Evolutionary conservation across 2,797 vertebrate species (phyloP).

Genomic region (Parotocinclus haroldoi): DNA sequence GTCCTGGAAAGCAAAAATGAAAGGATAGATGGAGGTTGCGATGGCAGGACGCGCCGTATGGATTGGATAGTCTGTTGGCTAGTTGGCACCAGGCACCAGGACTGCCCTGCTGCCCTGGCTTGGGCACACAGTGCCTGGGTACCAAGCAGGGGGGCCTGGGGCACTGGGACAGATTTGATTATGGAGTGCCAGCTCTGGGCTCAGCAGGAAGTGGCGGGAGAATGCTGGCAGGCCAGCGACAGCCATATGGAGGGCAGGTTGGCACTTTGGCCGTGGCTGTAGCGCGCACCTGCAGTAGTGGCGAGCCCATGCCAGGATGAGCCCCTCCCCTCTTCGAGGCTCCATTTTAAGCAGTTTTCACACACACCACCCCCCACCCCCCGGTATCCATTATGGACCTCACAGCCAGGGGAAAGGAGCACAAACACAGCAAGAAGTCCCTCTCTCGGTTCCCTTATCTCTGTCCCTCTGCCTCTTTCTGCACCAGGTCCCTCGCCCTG

Average conservation of each 20-base stretch:
- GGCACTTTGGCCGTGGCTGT: slow-evolving; percentile 73
- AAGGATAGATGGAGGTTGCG: slow-evolving; percentile 41
- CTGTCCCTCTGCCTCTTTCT: background rate
- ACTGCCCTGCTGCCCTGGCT: slow-evolving; percentile 42
- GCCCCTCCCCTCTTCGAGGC: slow-evolving; percentile 20
- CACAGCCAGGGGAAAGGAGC: no score
- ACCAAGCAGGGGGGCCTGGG: slow-evolving; percentile 32
- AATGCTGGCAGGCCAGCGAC: slow-evolving; percentile 75
- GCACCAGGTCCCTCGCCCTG: background rate
- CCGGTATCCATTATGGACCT: slow-evolving; percentile 36
- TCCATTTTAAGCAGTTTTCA: slow-evolving; percentile 39
- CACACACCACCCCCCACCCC: slow-evolving; percentile 26
- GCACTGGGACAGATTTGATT: slow-evolving; percentile 61
- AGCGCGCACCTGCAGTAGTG: slow-evolving; percentile 75
- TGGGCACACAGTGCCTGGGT: slow-evolving; percentile 31
- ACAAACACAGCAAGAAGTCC: slow-evolving; percentile 4
- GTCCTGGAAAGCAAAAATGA: slow-evolving; percentile 30
- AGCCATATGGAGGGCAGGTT: slow-evolving; percentile 81
- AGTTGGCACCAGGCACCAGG: slow-evolving; percentile 41
- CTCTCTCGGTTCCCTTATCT: background rate
- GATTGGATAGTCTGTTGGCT: slow-evolving; percentile 47
- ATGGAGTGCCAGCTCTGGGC: slow-evolving; percentile 58
- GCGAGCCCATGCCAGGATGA: slow-evolving; percentile 65
- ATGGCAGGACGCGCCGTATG: slow-evolving; percentile 49
- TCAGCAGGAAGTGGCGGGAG: slow-evolving; percentile 71